phyloP scores from a whole-genome alignment of 2,888 invertebrate species.

The Drosophila austrosaltans region DNA sequence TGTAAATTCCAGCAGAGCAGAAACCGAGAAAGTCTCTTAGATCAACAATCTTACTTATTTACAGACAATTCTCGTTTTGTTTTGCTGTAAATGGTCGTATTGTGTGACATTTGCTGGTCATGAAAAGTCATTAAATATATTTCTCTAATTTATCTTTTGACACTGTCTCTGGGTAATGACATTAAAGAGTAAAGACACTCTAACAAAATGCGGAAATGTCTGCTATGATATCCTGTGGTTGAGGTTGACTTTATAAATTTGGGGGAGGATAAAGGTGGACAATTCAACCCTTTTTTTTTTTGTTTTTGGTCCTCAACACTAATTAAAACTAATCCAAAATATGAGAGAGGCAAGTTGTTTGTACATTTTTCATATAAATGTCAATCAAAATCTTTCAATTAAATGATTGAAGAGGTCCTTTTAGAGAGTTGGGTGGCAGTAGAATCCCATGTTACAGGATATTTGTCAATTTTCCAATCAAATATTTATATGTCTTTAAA shows the following conservation, averaged over 20 bases:
- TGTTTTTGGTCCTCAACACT: conserved; percentile 44
- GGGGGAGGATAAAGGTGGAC: not conserved
- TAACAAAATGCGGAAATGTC: conserved; percentile 45
- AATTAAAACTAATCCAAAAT: conserved; percentile 74
- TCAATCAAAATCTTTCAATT: conserved; percentile 66
- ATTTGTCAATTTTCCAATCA: conserved; percentile 22
- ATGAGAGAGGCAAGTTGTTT: conserved; percentile 50
- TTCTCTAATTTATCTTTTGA: conserved; percentile 71
- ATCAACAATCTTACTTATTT: conserved; percentile 37
- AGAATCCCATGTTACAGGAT: not conserved
- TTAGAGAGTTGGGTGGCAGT: conserved; percentile 20
- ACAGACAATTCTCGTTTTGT: conserved; percentile 36
- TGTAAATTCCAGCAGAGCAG: conserved; percentile 18
- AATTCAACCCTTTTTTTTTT: conserved; percentile 53
- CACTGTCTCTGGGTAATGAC: conserved; percentile 58
- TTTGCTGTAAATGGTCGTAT: conserved; percentile 64
- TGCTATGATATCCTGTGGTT: conserved; percentile 28
- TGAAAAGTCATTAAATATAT: conserved; percentile 75
- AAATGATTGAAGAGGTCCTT: conserved; percentile 74
- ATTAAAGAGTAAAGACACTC: conserved; percentile 46
- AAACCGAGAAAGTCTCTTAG: conserved; percentile 21
- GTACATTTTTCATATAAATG: conserved; percentile 69
- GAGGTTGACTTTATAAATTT: not conserved
- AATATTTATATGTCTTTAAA: conserved; percentile 21
- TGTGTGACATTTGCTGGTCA: conserved; percentile 76